phyloP scores from a whole-genome alignment of 1,140 invertebrate species.

The Riptortus pedestris region DNA sequence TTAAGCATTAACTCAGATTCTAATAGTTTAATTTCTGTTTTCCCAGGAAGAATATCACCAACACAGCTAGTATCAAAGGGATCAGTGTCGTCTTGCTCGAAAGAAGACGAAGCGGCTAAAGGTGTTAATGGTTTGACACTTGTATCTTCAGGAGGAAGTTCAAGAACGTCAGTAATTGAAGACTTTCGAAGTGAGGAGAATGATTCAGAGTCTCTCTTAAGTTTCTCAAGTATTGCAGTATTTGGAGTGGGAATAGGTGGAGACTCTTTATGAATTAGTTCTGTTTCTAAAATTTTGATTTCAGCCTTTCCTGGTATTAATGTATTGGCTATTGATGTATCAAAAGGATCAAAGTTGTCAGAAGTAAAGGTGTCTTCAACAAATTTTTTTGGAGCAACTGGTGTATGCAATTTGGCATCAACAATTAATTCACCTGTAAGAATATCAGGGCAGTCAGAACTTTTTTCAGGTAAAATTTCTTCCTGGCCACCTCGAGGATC shows the following conservation, averaged over 20 bases:
- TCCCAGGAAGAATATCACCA: conserved; percentile 52
- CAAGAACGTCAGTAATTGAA: conserved; percentile 15
- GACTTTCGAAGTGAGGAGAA: background rate
- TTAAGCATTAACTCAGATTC: conserved; percentile 49
- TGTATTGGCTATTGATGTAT: conserved; percentile 59
- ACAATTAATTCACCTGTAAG: conserved; percentile 29
- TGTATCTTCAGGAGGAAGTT: conserved; percentile 25
- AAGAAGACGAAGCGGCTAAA: conserved; percentile 23
- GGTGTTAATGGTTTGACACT: conserved; percentile 35
- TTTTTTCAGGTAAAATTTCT: background rate
- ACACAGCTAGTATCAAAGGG: conserved; percentile 77
- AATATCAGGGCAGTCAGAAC: conserved; percentile 28
- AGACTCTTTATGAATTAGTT: conserved; percentile 38
- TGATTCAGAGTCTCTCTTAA: conserved; percentile 18
- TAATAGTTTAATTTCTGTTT: conserved; percentile 60
- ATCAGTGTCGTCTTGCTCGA: conserved; percentile 47
- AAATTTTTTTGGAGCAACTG: conserved; percentile 30
- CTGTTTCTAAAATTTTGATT: conserved; percentile 59
- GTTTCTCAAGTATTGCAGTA: conserved; percentile 13
- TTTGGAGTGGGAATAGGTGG: background rate
- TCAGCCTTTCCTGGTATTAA: conserved; percentile 61
- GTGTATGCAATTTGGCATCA: conserved; percentile 32
- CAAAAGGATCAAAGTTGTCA: conserved; percentile 61
- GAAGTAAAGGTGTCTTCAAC: conserved; percentile 22
- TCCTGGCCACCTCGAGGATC: conserved; percentile 39